phyloP scores from a whole-genome alignment of 2,797 vertebrate genomes.

The Odontamblyopus lacepedii region DNA sequence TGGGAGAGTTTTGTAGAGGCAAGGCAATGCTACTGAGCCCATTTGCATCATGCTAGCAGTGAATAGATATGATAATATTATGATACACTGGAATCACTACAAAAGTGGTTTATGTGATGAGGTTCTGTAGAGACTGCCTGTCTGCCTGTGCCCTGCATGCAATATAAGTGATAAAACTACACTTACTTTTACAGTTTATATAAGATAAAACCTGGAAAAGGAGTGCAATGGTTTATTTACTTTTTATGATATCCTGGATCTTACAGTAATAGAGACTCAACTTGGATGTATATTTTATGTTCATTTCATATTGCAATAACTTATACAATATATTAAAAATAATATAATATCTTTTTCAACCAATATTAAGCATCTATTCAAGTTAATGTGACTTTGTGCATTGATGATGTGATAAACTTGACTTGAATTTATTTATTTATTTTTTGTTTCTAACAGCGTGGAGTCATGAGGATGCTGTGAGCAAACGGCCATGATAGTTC shows the following conservation, averaged over 20 bases:
- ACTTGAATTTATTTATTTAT: background rate
- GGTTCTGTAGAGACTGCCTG: conserved; percentile 30
- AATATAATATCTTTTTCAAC: background rate
- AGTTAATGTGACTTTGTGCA: too few relatives aligned
- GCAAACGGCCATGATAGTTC: background rate
- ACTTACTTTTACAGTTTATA: background rate
- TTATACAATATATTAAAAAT: too few relatives aligned
- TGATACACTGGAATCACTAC: conserved; percentile 63
- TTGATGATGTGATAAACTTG: too few relatives aligned
- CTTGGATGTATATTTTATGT: background rate
- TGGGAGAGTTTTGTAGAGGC: conserved; percentile 81
- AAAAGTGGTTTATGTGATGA: conserved; percentile 56
- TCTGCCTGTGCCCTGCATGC: conserved; percentile 26
- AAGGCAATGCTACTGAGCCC: conserved; percentile 66
- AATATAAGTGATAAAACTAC: conserved; percentile 30
- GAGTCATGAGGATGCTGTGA: background rate
- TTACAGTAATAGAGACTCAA: background rate
- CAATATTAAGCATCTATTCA: background rate
- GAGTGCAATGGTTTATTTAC: background rate
- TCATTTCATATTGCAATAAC: background rate
- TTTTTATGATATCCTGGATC: background rate
- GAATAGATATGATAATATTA: conserved; percentile 76
- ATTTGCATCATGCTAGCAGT: conserved; percentile 76
- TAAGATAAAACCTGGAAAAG: background rate
- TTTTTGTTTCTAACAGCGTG: background rate